phyloP scores from a whole-genome alignment of 2,113 vertebrate genomes.

The Ranitomeya imitator region DNA sequence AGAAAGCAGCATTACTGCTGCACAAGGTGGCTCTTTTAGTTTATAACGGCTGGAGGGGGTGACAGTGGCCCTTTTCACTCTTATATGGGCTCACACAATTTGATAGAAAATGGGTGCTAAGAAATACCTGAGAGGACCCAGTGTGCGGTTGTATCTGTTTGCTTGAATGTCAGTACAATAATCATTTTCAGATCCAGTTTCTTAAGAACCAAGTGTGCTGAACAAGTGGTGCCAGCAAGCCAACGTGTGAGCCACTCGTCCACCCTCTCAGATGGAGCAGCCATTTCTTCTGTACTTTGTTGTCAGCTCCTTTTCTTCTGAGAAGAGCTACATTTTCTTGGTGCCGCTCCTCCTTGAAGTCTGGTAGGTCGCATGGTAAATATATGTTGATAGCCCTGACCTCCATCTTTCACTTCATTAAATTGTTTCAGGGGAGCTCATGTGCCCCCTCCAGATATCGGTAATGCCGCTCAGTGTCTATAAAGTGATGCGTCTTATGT shows the following conservation, averaged over 20 bases:
- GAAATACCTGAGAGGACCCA: too few species aligned
- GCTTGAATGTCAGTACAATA: too few species aligned
- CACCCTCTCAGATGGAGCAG: neutral
- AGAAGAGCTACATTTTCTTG: neutral
- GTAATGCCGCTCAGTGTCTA: neutral
- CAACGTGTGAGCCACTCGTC: neutral
- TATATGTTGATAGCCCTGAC: neutral
- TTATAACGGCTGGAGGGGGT: too few species aligned
- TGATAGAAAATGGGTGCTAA: too few species aligned
- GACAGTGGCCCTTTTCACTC: too few species aligned
- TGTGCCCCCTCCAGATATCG: neutral
- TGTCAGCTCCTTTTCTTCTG: neutral
- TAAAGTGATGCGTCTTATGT: neutral
- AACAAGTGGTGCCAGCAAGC: too few species aligned
- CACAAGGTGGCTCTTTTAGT: too few species aligned
- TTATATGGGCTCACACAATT: too few species aligned
- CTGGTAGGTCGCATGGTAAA: neutral
- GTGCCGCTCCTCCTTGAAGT: neutral
- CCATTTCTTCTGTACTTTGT: neutral
- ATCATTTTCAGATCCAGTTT: too few species aligned
- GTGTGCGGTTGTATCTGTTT: too few species aligned
- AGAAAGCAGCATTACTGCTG: too few species aligned
- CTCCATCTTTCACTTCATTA: neutral
- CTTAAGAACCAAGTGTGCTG: too few species aligned
- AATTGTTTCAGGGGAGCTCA: neutral